phyloP scores from a whole-genome alignment of 1,140 invertebrate genomes.

The Tetramorium parvispinum region DNA sequence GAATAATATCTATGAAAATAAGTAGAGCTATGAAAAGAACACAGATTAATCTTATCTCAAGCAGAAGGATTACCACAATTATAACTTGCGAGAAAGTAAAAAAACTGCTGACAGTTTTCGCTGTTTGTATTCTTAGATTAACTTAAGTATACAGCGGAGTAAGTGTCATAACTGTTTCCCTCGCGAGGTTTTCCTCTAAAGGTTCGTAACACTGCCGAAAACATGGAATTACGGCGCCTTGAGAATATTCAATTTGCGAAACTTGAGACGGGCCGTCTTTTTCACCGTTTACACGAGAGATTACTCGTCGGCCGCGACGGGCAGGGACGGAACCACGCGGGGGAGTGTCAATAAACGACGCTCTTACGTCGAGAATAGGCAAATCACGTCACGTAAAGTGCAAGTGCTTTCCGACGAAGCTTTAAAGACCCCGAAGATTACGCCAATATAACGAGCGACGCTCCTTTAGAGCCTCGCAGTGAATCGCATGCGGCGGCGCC shows the following conservation, averaged over 20 bases:
- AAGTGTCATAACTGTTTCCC: conserved; percentile 22
- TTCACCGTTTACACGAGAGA: conserved; percentile 14
- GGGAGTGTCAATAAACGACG: conserved; percentile 7
- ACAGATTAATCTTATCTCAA: conserved; percentile 18
- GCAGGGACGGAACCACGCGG: not conserved
- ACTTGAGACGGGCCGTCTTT: not conserved
- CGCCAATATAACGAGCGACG: conserved; percentile 54
- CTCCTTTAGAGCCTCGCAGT: conserved; percentile 49
- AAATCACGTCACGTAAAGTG: conserved; percentile 44
- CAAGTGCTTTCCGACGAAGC: conserved; percentile 24
- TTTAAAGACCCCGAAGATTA: conserved; percentile 56
- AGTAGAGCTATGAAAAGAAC: not conserved
- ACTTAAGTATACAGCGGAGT: not conserved
- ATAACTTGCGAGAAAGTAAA: not conserved
- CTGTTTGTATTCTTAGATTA: conserved; percentile 23
- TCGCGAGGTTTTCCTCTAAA: not conserved
- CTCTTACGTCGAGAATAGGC: conserved; percentile 23
- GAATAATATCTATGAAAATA: not conserved
- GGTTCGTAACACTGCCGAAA: not conserved
- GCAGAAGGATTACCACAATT: not conserved
- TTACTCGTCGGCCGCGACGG: not conserved
- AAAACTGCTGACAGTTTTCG: not conserved
- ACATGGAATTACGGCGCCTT: not conserved
- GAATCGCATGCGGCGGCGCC: conserved; percentile 61
- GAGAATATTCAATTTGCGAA: conserved; percentile 41